Conservation (phyloP, 2,113 vertebrate species). For the Eudyptes chrysolophus region DNA sequence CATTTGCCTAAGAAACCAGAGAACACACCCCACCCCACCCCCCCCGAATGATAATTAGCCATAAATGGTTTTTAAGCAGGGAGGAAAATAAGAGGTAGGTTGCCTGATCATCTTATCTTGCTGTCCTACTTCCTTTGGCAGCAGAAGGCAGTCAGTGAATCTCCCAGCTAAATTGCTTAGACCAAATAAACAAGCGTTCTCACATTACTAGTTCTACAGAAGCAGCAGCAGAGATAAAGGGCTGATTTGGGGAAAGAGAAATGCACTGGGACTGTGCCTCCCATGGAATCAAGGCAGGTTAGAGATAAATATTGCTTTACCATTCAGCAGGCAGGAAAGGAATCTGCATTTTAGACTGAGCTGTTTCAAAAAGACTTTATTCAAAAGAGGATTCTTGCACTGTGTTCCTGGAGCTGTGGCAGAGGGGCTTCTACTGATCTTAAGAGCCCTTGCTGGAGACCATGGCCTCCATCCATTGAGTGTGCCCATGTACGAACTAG, state of each 20-base stretch:
- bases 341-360: not conserved
- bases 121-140: not conserved
- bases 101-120: not conserved
- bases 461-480: not conserved
- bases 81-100: not conserved
- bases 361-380: not conserved
- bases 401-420: not conserved
- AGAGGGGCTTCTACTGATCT: not conserved
- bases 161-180: not conserved
- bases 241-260: not conserved
- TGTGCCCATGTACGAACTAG: rapidly evolving
- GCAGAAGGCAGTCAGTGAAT: not conserved
- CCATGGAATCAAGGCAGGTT: not conserved
- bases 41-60: not conserved
- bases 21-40: not conserved
- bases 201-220: not conserved
- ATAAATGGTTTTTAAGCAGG: not conserved
- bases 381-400: not conserved
- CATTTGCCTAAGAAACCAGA: constrained; percentile 64
- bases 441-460: not conserved
- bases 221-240: not conserved
- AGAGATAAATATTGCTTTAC: not conserved
- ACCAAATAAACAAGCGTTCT: not conserved
- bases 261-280: not conserved
- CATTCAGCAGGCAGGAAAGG: not conserved